Evolutionary conservation across 2,113 vertebrate genomes (phyloP).

Genomic region (Gasterosteus aculeatus): DNA sequence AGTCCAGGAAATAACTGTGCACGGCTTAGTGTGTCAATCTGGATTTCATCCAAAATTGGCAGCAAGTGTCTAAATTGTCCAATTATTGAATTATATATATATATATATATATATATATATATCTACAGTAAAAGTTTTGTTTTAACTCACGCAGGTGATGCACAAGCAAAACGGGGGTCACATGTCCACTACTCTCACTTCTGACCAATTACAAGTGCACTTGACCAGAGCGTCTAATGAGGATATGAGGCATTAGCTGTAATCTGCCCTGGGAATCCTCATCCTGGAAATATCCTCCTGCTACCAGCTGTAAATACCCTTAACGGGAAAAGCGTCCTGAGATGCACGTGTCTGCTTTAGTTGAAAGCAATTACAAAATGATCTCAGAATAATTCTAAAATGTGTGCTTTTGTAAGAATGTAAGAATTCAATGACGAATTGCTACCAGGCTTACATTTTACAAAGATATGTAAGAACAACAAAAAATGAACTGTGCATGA

Average conservation of each 20-base stretch:
- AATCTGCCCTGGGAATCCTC: slow-evolving; percentile 73
- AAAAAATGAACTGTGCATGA: neutral
- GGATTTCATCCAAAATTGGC: neutral
- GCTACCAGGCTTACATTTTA: neutral
- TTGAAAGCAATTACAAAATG: neutral
- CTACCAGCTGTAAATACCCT: slow-evolving; percentile 26
- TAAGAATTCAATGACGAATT: neutral
- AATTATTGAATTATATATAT: neutral
- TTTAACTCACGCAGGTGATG: neutral
- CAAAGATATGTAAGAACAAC: neutral
- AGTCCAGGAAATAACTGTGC: slow-evolving; percentile 47
- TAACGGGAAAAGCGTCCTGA: neutral
- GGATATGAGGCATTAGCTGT: slow-evolving; percentile 75
- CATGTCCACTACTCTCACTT: slow-evolving; percentile 68
- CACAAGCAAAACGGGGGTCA: slow-evolving; percentile 21
- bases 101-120: neutral
- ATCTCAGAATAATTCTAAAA: neutral
- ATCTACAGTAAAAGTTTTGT: neutral
- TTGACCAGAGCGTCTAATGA: slow-evolving; percentile 62
- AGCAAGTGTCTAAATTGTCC: neutral
- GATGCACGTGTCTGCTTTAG: neutral
- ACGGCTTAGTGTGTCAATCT: neutral
- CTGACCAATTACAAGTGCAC: slow-evolving; percentile 42
- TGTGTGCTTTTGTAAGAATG: neutral
- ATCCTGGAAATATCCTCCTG: slow-evolving; percentile 59